Evolutionary conservation across 2,113 vertebrate species (phyloP), one percentile per base, ranked within the genome.

Genomic region (Laterallus jamaicensis): DNA sequence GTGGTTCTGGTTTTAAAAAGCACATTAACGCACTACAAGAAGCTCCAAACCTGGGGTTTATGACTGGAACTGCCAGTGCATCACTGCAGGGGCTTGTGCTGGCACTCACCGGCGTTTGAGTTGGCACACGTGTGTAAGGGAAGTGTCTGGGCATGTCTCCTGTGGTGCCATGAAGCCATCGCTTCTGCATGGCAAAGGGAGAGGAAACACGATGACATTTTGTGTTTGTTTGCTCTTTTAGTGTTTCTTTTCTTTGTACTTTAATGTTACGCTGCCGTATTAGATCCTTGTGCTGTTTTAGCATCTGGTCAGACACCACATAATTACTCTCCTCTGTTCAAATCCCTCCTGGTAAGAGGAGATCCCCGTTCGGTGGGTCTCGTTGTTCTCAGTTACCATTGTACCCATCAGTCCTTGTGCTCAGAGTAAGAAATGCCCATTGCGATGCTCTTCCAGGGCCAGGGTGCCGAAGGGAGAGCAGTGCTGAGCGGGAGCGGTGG

Each of bases 101-200:
- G 68, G 37, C 2, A 47, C 37, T 86, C 26, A 1, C 50, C 64
- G 1, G 28, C 0, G 1, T 8, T 37, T 6, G 3, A 10, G 67
- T 1, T 39, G 54, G 50, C 6, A 4, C 55, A 1, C 0, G 0
- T 16, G 68, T 1, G 5, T 3, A 4, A 15, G 40, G 4, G 56
- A 32, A 4, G 39, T 9, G 44, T 16, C 35, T 29, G 16, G 13
- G 31, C 4, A 15, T 8, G 5, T 24, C 35, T 47, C 49, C 62
- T 1, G 15, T 11, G 86, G 29, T 39, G 62, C 71, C 0, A 0
- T 5, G 12, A 4, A 52, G 28, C 60, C 68, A n/a, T 35, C 17
- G 1, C 25, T 42, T 68, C 86, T 64, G 67, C 39, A 6, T 7
- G 28, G 62, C 82, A 68, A 56, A 40, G 15, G 21, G 75, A 20